A percentile compares a stretch with the other conserved stretches of the same genome.
phyloP scores from a whole-genome alignment of 2,113 vertebrate species.

The Aegithalos caudatus region DNA sequence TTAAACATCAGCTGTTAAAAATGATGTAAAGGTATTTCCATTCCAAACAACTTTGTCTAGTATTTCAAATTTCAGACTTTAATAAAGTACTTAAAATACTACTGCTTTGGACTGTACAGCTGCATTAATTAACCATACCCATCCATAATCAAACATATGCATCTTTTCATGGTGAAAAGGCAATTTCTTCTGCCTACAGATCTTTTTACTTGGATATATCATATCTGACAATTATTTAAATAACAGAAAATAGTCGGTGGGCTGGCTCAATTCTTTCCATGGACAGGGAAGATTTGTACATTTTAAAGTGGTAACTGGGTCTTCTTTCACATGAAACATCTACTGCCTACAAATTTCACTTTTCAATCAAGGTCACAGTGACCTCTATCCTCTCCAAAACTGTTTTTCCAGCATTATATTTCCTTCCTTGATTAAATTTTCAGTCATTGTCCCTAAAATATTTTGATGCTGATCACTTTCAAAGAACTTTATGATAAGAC shows the following conservation, averaged over 20 bases:
- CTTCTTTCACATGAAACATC: background rate
- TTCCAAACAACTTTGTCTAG: background rate
- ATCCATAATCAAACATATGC: background rate
- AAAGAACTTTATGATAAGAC: background rate
- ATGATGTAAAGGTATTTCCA: background rate
- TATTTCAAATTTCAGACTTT: background rate
- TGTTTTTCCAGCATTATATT: background rate
- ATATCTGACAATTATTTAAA: background rate
- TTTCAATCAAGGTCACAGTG: background rate
- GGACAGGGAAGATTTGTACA: background rate
- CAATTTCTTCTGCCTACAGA: background rate
- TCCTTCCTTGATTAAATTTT: background rate
- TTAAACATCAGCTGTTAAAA: constrained; percentile 6
- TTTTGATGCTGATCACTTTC: background rate
- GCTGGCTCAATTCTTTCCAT: background rate
- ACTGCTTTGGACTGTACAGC: background rate
- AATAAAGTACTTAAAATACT: background rate
- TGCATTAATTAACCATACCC: background rate
- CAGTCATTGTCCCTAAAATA: background rate
- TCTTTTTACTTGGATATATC: background rate
- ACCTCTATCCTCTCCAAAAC: background rate
- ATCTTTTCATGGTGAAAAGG: background rate
- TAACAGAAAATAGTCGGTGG: background rate
- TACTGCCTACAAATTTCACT: background rate
- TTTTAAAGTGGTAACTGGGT: background rate